These are phyloP conservation scores for Calypte anna DNA, from an alignment of 2,113 vertebrate species.

Conservation along the genomic window DNA sequence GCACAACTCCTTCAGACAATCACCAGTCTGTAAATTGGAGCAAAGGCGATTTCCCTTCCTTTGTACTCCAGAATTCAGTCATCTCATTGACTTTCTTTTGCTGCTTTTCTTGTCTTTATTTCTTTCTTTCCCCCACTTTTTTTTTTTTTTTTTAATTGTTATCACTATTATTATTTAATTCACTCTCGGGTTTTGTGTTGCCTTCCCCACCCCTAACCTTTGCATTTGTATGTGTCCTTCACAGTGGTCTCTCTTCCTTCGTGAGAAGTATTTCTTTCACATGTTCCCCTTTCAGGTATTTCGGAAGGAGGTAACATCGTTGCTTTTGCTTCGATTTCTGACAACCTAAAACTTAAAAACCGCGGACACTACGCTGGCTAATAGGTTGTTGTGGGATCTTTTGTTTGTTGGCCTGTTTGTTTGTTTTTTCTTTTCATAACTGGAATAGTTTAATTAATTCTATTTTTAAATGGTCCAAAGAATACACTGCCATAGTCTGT, in stretches of 20 bases:
- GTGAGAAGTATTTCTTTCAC: not conserved
- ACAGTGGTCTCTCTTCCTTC: not conserved
- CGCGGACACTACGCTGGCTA: not conserved
- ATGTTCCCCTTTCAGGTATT: not conserved
- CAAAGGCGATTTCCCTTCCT: conserved; percentile 67
- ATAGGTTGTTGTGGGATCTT: not conserved
- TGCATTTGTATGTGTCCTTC: conserved; percentile 6
- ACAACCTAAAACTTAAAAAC: not conserved
- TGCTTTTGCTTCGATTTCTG: conserved; percentile 12
- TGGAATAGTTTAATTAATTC: conserved; percentile 14
- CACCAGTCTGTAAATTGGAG: conserved; percentile 78
- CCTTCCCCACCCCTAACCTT: not conserved
- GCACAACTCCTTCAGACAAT: conserved; percentile 78
- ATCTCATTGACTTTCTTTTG: not conserved
- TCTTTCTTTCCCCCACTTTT: not conserved
- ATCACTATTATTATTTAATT: not conserved
- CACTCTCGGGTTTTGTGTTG: not conserved
- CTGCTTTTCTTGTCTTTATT: not conserved
- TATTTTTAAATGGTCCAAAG: conserved; percentile 50
- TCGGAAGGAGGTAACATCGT: not conserved
- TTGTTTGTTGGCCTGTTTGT: too few relatives aligned
- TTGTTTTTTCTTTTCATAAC: conserved; percentile 20
- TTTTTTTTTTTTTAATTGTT: too few relatives aligned
- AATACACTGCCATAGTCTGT: conserved; percentile 49
- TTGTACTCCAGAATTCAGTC: conserved; percentile 52